Percentiles rank a stretch among this genome's conserved stretches.
phyloP scores from a whole-genome alignment of 1,140 invertebrate species.

The Anadara kagoshimensis region DNA sequence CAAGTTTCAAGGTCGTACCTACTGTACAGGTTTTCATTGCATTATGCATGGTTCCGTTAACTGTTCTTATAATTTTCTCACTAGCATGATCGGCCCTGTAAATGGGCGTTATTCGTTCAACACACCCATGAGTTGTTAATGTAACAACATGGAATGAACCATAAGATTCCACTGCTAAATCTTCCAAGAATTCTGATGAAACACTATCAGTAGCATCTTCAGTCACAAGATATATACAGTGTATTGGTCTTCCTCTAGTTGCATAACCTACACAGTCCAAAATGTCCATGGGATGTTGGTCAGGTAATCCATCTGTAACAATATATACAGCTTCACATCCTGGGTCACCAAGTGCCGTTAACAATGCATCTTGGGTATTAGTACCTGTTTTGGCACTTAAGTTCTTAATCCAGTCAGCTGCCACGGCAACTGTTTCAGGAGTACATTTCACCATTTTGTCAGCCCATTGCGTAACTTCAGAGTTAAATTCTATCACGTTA shows the following conservation, averaged over 20 bases:
- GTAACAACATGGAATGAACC: conserved; percentile 71
- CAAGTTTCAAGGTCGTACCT: conserved; percentile 59
- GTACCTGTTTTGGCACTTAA: conserved; percentile 71
- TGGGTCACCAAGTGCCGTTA: conserved; percentile 67
- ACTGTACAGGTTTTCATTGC: conserved; percentile 68
- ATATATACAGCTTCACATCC: conserved; percentile 70
- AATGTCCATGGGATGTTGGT: conserved; percentile 70
- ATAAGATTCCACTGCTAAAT: conserved; percentile 70
- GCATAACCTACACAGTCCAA: conserved; percentile 63
- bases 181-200: conserved; percentile 69
- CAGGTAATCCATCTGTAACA: conserved; percentile 72
- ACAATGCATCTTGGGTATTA: conserved; percentile 70
- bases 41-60: conserved; percentile 61
- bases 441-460: conserved; percentile 72
- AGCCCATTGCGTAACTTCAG: conserved; percentile 71
- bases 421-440: conserved; percentile 69
- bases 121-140: conserved; percentile 64
- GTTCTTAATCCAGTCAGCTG: conserved; percentile 68
- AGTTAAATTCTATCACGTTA: conserved; percentile 73
- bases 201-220: conserved; percentile 61
- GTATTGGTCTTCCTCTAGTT: conserved; percentile 58
- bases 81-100: conserved; percentile 61
- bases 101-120: conserved; percentile 70
- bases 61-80: conserved; percentile 63
- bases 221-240: conserved; percentile 69